Conservation (phyloP, 1,140 invertebrate genomes). For the Tetranychus urticae region DNA sequence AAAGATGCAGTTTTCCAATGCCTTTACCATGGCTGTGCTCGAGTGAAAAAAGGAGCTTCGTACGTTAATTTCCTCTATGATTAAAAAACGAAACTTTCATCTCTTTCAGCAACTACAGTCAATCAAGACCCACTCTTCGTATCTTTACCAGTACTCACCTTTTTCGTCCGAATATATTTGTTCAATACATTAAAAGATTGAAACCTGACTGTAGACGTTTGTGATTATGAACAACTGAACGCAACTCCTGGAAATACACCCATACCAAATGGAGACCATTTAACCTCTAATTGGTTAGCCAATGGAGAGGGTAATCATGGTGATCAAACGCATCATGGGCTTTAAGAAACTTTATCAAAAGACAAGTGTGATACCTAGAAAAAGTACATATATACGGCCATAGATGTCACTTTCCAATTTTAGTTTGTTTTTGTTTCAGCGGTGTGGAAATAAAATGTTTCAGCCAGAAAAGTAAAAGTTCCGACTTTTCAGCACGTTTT, state of each 20-base stretch:
- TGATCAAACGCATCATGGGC: constrained; percentile 75
- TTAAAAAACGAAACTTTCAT: background rate
- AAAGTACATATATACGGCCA: no score
- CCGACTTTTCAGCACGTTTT: no score
- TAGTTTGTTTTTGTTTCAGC: no score
- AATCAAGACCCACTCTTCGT: constrained; percentile 59
- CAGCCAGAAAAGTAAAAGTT: no score
- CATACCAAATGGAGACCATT: constrained; percentile 32
- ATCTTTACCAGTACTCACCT: constrained; percentile 66
- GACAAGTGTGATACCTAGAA: no score
- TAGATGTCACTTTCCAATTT: no score
- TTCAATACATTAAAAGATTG: constrained; percentile 85
- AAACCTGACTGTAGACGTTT: constrained; percentile 56
- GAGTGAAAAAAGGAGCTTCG: constrained; percentile 46
- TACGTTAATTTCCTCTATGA: constrained; percentile 11
- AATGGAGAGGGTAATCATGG: constrained; percentile 51
- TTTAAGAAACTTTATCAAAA: constrained; percentile 56
- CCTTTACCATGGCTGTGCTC: constrained; percentile 60
- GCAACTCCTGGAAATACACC: constrained; percentile 43
- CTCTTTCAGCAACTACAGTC: no score
- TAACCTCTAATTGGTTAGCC: constrained; percentile 53
- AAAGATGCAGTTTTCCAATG: constrained; percentile 32
- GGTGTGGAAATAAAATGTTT: no score
- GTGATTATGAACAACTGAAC: constrained; percentile 60
- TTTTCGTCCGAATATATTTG: constrained; percentile 84